A percentile compares a stretch with the other conserved stretches of the same genome.
Evolutionary conservation across 2,888 invertebrate species (phyloP).

Genomic region (Marasmarcha lunaedactyla): DNA sequence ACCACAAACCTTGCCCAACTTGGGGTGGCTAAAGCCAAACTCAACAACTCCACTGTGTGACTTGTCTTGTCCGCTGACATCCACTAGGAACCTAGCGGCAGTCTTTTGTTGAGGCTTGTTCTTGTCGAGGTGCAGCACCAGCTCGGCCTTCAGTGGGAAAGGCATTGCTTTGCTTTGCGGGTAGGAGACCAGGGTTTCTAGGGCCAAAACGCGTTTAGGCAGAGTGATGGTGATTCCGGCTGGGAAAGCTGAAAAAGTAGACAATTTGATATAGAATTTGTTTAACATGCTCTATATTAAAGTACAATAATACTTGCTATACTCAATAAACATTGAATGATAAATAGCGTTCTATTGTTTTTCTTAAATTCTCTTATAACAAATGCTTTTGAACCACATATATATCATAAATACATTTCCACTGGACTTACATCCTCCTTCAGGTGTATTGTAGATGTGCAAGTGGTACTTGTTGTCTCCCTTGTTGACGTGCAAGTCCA

Average conservation of each 20-base stretch:
- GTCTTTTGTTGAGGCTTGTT: constrained; percentile 78
- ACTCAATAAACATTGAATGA: no score
- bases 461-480: constrained; percentile 80
- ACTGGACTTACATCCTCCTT: constrained; percentile 71
- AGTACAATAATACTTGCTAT: no score
- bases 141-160: constrained; percentile 74
- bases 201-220: constrained; percentile 75
- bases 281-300: neutral
- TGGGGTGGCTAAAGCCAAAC: constrained; percentile 76
- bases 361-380: no score
- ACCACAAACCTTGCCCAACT: constrained; percentile 69
- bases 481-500: constrained; percentile 79
- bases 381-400: no score
- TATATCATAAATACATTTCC: no score
- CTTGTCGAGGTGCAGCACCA: constrained; percentile 78
- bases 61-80: constrained; percentile 58
- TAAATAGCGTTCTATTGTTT: no score
- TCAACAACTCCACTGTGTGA: constrained; percentile 65
- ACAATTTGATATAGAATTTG: neutral
- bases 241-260: constrained; percentile 31
- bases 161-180: constrained; percentile 52
- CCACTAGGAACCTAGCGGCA: constrained; percentile 62
- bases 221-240: constrained; percentile 72
- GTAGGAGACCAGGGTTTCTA: constrained; percentile 67
- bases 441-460: constrained; percentile 74